These are phyloP conservation scores for Manis crassicaudata DNA, from an alignment of 2,797 vertebrate genomes.

Conservation along the genomic window DNA sequence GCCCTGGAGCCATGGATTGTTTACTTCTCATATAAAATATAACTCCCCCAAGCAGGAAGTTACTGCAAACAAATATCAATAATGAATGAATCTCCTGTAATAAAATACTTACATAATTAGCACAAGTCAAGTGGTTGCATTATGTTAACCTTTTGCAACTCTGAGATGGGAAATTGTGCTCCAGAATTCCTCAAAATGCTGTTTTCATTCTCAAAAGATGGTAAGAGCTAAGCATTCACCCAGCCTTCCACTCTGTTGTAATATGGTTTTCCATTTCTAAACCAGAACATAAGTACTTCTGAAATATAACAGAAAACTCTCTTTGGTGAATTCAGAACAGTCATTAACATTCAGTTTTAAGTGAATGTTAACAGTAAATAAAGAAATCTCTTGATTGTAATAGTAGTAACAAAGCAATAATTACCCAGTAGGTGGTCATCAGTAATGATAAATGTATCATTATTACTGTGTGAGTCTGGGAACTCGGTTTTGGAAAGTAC, in stretches of 20 bases:
- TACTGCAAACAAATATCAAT: constrained; percentile 87
- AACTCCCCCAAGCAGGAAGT: constrained; percentile 85
- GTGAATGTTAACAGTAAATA: constrained; percentile 92
- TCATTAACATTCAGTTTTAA: constrained; percentile 91
- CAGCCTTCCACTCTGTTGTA: constrained; percentile 59
- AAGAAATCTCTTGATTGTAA: constrained; percentile 91
- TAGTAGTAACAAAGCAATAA: constrained; percentile 89
- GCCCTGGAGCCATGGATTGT: constrained; percentile 79
- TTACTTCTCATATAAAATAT: constrained; percentile 85
- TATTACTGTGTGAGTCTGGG: constrained; percentile 86
- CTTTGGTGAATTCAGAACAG: constrained; percentile 88
- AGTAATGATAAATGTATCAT: constrained; percentile 89
- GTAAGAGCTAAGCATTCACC: neutral
- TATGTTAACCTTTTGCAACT: constrained; percentile 82
- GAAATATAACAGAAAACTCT: constrained; percentile 87
- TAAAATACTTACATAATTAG: constrained; percentile 86
- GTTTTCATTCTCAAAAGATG: constrained; percentile 51
- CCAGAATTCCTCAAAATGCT: constrained; percentile 80
- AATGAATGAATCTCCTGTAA: constrained; percentile 88
- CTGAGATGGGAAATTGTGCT: constrained; percentile 80
- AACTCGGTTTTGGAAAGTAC: constrained; percentile 85
- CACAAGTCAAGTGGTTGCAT: constrained; percentile 82
- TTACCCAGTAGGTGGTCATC: constrained; percentile 91
- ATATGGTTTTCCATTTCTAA: constrained; percentile 75
- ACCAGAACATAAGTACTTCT: constrained; percentile 84